A percentile compares a stretch with the other conserved stretches of the same genome.
phyloP scores from a whole-genome alignment of 2,888 invertebrate species.

The Scaptomyza parva region DNA sequence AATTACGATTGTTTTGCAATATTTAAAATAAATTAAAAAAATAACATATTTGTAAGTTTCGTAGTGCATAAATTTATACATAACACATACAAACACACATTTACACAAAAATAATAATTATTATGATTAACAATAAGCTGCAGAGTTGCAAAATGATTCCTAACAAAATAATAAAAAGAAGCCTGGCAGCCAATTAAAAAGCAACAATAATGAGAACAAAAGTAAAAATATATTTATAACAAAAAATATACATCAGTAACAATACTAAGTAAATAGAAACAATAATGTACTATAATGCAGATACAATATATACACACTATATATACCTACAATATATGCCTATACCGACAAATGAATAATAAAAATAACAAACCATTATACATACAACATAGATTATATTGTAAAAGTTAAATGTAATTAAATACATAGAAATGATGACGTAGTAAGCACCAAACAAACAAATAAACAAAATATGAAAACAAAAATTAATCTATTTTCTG shows the following conservation, averaged over 20 bases:
- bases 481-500: too few species aligned
- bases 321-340: constrained; percentile 79
- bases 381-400: constrained; percentile 69
- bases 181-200: constrained; percentile 61
- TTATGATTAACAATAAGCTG: constrained; percentile 64
- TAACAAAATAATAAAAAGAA: constrained; percentile 31
- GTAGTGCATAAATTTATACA: constrained; percentile 50
- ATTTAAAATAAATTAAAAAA: constrained; percentile 42
- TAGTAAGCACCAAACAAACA: constrained; percentile 77
- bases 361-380: constrained; percentile 36
- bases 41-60: constrained; percentile 64
- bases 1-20: constrained; percentile 73
- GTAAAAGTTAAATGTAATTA: constrained; percentile 77
- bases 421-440: constrained; percentile 68
- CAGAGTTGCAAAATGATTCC: constrained; percentile 61
- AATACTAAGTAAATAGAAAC: constrained; percentile 79
- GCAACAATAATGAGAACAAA: constrained; percentile 40
- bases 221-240: constrained; percentile 14
- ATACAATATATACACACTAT: constrained; percentile 73
- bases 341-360: constrained; percentile 64
- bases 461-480: constrained; percentile 52
- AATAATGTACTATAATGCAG: constrained; percentile 78
- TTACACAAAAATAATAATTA: constrained; percentile 24
- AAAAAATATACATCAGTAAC: constrained; percentile 59
- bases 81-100: constrained; percentile 23